Percentiles rank a stretch among this genome's conserved stretches.
Conservation (phyloP, 2,888 invertebrate species). For the Brachynemurus nebulosus region DNA sequence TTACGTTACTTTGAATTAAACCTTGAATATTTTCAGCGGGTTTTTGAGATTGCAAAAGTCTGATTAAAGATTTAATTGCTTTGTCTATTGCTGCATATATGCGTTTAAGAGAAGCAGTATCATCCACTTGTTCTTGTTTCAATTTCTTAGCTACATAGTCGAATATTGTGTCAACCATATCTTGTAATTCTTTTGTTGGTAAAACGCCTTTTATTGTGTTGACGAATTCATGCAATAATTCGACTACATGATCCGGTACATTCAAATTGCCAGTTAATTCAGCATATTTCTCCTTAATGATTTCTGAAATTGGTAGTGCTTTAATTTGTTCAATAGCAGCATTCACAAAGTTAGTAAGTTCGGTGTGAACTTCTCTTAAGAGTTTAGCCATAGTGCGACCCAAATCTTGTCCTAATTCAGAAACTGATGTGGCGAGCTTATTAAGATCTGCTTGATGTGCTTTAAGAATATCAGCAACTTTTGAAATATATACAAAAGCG, state of each 20-base stretch:
- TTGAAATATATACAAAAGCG: conserved; percentile 32
- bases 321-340: conserved; percentile 36
- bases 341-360: conserved; percentile 31
- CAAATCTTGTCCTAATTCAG: conserved; percentile 37
- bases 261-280: conserved; percentile 27
- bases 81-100: conserved; percentile 41
- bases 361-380: conserved; percentile 29
- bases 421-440: conserved; percentile 38
- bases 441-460: conserved; percentile 52
- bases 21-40: conserved; percentile 19
- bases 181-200: conserved; percentile 48
- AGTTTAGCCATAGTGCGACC: conserved; percentile 29
- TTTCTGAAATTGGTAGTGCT: conserved; percentile 37
- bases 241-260: conserved; percentile 42
- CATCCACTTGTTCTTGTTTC: conserved; percentile 43
- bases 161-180: conserved; percentile 42
- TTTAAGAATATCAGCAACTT: conserved; percentile 42
- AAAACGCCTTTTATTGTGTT: conserved; percentile 40
- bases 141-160: conserved; percentile 51
- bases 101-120: conserved; percentile 45
- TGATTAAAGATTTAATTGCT: conserved; percentile 41
- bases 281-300: conserved; percentile 33
- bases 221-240: conserved; percentile 39
- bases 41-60: conserved; percentile 31
- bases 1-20: background rate